Evolutionary conservation across 2,888 invertebrate species (phyloP), one percentile per base, ranked within the genome.

Genomic region (Molanna angustata): DNA sequence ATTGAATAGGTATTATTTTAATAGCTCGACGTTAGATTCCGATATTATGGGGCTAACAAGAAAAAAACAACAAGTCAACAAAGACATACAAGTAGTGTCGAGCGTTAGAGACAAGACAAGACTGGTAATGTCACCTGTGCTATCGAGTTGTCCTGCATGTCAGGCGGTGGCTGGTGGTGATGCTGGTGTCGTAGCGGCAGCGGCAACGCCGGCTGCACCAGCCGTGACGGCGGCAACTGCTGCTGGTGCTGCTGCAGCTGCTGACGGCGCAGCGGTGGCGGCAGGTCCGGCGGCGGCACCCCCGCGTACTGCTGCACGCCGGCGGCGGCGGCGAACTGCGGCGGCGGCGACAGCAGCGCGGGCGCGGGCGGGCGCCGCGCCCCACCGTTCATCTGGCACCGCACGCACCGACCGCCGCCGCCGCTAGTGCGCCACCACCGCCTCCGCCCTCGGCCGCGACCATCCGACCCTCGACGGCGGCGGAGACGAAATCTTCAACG

Each of bases 321-420:
- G 9, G 39, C 17, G 41, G 41, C 17, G 63, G 60, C 61, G 64
- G 70, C 69, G 20, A 74, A 72, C 57, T 56, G 54, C 43, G 61
- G 61, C 52, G 57, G 66, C 65, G 70, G 64, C 62, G 62, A 61
- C 56, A 60, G 61, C 59, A 61, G 61, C 60, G 62, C 65, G 63
- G 67, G 67, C 71, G 70, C 72, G 70, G 65, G 69, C 72, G 68
- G 55, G 46, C 57, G 54, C 61, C 64, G 64, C 72, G 65, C 72
- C 70, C 70, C 73, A 74, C 72, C 70, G 72, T 67, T 69, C 76
- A 72, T 76, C 75, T 70, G 70, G 74, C 76, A 74, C 73, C 70
- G 62, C 64, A 62, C 62, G 64, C 67, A 64, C 66, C 67, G 66
- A 51, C 52, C 42, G 41, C 65, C 62, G 65, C 56, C 52, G 45